Conservation (phyloP, 1,140 invertebrate genomes). For the Hydropsyche tenuis region DNA sequence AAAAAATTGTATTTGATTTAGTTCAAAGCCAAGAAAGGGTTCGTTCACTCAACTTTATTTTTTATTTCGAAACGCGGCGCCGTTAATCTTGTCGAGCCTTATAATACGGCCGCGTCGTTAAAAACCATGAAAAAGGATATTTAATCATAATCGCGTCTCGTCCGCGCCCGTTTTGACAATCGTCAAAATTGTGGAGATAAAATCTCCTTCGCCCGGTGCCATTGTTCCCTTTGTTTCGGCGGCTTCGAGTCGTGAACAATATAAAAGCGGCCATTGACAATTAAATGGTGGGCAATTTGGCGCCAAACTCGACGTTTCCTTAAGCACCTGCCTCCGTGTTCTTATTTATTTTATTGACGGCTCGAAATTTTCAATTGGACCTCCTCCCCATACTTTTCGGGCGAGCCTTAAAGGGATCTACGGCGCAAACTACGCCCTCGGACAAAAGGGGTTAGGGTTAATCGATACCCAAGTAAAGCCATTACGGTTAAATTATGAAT, state of each 20-base stretch:
- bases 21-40: not conserved
- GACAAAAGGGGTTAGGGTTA: constrained; percentile 9
- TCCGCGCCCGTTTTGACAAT: constrained; percentile 23
- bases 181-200: constrained; percentile 24
- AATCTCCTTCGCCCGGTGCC: constrained; percentile 11
- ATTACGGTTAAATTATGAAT: not conserved
- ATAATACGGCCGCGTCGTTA: constrained; percentile 1
- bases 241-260: constrained; percentile 34
- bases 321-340: constrained; percentile 45
- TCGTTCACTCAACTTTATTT: not conserved
- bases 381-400: too few relatives aligned
- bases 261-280: constrained; percentile 46
- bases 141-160: constrained; percentile 21
- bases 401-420: constrained; percentile 46
- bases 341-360: constrained; percentile 50
- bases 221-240: constrained; percentile 33
- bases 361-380: constrained; percentile 49
- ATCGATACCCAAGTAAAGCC: constrained; percentile 8
- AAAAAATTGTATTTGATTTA: too few relatives aligned
- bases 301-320: constrained; percentile 39
- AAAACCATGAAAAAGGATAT: constrained; percentile 9
- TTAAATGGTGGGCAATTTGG: constrained; percentile 47
- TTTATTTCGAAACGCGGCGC: not conserved
- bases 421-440: constrained; percentile 30
- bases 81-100: not conserved